Base-by-base conservation (phyloP, 35 echinoderm and acorn worm genomes). In the Acanthaster planci region DNA sequence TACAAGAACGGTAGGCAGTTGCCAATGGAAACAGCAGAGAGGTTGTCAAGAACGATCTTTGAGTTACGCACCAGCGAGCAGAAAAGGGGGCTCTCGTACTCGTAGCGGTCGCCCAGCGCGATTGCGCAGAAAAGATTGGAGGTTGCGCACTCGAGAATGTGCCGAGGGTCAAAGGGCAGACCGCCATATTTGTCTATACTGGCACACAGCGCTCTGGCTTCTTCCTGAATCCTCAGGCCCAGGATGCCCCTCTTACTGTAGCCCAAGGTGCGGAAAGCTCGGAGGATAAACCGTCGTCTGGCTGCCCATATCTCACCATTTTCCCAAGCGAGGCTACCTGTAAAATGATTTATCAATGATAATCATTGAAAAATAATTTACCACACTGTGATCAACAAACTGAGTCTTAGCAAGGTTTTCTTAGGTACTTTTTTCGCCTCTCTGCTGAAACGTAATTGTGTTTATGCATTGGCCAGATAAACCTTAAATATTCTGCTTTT, bases 21-120 rank as follows among this genome's bases (percentile, higher is more conserved):
- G 64, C 64, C 64, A 1, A 72, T 72, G 18, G 64, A 72, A 0
- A 72, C 64, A 2, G 64, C 64, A 1, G 64, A 72, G 23, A 72
- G 34, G 64, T 72, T 72, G 64, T 72, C 64, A 0, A 72, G 64
- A 0, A 72, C 64, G 2, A 72, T 34, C 64, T 34, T 72, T 2
- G 64, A 72, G 64, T 72, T 72, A 26, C 15, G 23, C 26, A 72
- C 64, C 7, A 72, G 64, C 7, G 64, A 72, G 26, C 8, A 29
- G 18, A 72, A 72, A 26, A 29, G 10, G 2, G 64, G 64, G 64
- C 34, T 34, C 6, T 72, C 15, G 64, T 72, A 72, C 29, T 72
- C 64, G 64, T 72, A 72, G 64, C 64, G 64, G 29, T 72, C 64
- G 23, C 64, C 64, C 64, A 72, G 26, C 23, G 64, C 64, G 64